Base-by-base conservation (phyloP, 2,888 invertebrate species). In the Pheosia gnoma region DNA sequence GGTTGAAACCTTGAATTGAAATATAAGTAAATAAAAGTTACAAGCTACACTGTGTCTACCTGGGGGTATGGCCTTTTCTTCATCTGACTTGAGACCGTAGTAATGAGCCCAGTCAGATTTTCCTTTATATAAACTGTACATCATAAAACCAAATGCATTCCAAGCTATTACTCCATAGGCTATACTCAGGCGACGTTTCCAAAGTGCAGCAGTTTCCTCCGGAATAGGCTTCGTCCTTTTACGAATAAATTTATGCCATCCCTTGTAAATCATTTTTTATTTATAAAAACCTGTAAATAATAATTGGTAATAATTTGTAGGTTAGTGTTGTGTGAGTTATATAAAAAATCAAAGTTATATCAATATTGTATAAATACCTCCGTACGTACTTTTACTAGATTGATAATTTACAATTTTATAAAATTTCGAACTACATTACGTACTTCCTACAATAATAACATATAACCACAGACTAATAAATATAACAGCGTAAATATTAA, bases 131-230 rank as follows among this genome's bases (percentile, higher is more conserved):
- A 93, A 81, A 85, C 91, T 94, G 74, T 95, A 96, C 36, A 93
- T 70, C 4, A 96, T 94, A 25, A 95, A 75, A 9, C 96, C 96
- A 80, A 96, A 95, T 0, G 96, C 95, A 85, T 96, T 95, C 96
- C 96, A 96, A 11, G 96, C 95, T 8, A 95, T n/a, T 54, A 96
- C 61, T 47, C 94, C 95, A 78, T 96, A 97, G 0, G 85, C 89
- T 64, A 96, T 66, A 67, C 96, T 95, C 0, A 96, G 84, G 37
- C 95, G 92, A 6, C 90, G 87, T 81, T 95, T 96, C 96, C 95
- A 96, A 8, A 91, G 54, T 3, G 86, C 77, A 0, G 96, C 96
- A 45, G 82, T 85, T 11, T 94, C 85, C 64, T 75, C 88, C 25
- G 88, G 87, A 61, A 93, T 93, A 13, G 91, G 92, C 67, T 85